phyloP scores from a whole-genome alignment of 2,888 invertebrate genomes.

The Teinopalpus imperialis region DNA sequence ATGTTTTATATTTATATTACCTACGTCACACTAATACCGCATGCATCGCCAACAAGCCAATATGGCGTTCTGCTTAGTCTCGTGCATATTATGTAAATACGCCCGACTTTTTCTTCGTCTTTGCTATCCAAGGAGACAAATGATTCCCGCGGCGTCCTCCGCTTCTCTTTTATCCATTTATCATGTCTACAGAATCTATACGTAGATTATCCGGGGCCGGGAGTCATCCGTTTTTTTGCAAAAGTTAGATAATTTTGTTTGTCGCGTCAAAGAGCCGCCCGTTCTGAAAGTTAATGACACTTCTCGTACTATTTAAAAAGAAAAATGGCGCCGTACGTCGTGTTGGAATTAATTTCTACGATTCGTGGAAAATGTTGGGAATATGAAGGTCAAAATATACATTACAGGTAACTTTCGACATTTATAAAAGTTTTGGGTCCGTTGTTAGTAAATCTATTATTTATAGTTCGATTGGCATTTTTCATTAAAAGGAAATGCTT shows the following conservation, averaged over 20 bases:
- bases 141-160: constrained; percentile 48
- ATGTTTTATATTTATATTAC: constrained; percentile 36
- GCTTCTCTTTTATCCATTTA: constrained; percentile 47
- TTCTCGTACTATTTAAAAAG: constrained; percentile 23
- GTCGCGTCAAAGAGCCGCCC: constrained; percentile 33
- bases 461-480: no score
- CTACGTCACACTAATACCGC: neutral
- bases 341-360: constrained; percentile 16
- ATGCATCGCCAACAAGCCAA: neutral
- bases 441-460: no score
- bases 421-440: neutral
- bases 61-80: constrained; percentile 28
- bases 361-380: constrained; percentile 1
- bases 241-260: constrained; percentile 27
- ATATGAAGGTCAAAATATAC: constrained; percentile 3
- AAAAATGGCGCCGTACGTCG: constrained; percentile 12
- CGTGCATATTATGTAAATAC: constrained; percentile 56
- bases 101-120: constrained; percentile 46
- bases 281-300: constrained; percentile 24
- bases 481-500: neutral
- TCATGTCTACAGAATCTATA: constrained; percentile 54
- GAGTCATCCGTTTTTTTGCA: constrained; percentile 26
- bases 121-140: constrained; percentile 53
- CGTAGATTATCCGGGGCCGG: constrained; percentile 29
- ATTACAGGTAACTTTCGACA: neutral